Base-by-base conservation (phyloP, 2,113 vertebrate species). In the Neotoma lepida region DNA sequence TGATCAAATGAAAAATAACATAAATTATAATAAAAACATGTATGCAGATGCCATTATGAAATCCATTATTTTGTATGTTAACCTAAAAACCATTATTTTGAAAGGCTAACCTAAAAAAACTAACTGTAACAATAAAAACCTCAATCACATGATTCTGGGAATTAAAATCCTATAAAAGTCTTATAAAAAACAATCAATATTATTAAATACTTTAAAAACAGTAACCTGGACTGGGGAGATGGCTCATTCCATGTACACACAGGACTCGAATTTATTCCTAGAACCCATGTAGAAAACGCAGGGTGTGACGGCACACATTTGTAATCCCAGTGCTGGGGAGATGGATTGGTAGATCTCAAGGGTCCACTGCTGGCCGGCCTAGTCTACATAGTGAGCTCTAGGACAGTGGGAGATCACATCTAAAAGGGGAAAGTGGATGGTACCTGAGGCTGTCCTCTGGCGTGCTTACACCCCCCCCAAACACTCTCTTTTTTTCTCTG, bases 161-260 rank as follows among this genome's bases (percentile, higher is more conserved):
- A 41, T 73, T 95, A 39, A 44, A 71, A 28, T 82, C n/a, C n/a
- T n/a, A n/a, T n/a, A n/a, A n/a, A 78, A n/a, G 39, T 24, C 33
- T 64, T 49, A 30, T 68, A 90, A 58, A 58, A 89, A 76, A 9
- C 46, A 85, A 86, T 2, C 73, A 44, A 86, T 66, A 68, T 39
- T 28, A 76, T 63, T 64, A 76, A 81, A 51, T 91, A 63, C 51
- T 73, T 91, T 8, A 80, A 56, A 94, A 92, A 85, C 35, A 82
- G 89, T 71, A 78, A 76, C 9, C 2, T 73, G 66, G 35, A 51
- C 35, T 28, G 39, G 18, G 76, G 17, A 68, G 24, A 64, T 54
- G 14, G 15, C 86, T 71, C 49, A 39, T 54, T 9, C 22, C 85
- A 39, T 9, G 49, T 8, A 26, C 1, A 1, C 30, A 39, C 0